Conservation (phyloP, 2,888 invertebrate genomes). For the Meteorus cinctellus region DNA sequence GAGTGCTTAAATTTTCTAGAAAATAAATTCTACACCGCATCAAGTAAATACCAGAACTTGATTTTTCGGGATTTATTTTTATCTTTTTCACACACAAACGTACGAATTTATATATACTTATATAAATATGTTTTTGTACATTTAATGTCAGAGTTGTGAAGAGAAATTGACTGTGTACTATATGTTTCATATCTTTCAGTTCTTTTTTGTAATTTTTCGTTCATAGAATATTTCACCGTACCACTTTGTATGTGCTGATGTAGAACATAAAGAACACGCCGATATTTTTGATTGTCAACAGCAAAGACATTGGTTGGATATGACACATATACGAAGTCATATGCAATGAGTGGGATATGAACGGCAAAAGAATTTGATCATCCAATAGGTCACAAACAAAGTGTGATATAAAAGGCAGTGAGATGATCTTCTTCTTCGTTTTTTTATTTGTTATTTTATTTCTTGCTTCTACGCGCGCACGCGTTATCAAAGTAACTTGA, state of each 20-base stretch:
- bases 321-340: not conserved
- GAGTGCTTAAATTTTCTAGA: too few species aligned
- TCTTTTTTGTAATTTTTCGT: not conserved
- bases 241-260: not conserved
- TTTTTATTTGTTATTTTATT: not conserved
- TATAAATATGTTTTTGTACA: not conserved
- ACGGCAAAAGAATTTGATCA: not conserved
- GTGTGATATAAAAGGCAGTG: not conserved
- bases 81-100: not conserved
- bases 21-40: not conserved
- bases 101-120: not conserved
- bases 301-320: not conserved
- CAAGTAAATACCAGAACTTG: not conserved
- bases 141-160: not conserved
- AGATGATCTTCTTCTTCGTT: not conserved
- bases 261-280: not conserved
- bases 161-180: not conserved
- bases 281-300: not conserved
- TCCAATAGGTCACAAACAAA: conserved; percentile 3
- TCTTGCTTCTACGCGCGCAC: not conserved
- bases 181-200: not conserved
- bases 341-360: not conserved
- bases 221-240: not conserved
- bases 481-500: conserved; percentile 14
- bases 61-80: not conserved